phyloP scores from a whole-genome alignment of 2,113 vertebrate species.

The Brachyhypopomus gauderio region DNA sequence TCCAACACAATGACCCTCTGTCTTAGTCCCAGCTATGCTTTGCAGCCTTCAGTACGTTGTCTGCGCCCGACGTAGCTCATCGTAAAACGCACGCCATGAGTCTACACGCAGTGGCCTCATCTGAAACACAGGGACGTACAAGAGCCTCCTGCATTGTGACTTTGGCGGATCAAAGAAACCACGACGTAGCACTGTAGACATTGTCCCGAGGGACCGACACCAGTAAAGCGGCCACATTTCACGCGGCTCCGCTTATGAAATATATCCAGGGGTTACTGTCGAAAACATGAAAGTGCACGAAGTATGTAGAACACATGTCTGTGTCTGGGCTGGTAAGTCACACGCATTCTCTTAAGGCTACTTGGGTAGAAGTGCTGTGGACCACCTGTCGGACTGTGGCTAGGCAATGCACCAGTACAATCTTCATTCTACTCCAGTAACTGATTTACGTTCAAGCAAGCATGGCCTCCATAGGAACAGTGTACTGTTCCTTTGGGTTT shows the following conservation, averaged over 20 bases:
- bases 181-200: background rate
- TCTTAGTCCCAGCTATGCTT: slow-evolving; percentile 52
- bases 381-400: slow-evolving; percentile 60
- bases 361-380: background rate
- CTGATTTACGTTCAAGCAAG: slow-evolving; percentile 61
- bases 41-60: slow-evolving; percentile 52
- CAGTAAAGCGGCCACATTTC: background rate
- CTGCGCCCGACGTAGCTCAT: slow-evolving; percentile 44
- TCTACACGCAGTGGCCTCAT: slow-evolving; percentile 25
- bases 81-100: slow-evolving; percentile 52
- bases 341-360: background rate
- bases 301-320: background rate
- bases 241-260: slow-evolving; percentile 1
- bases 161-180: slow-evolving; percentile 33
- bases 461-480: slow-evolving; percentile 54
- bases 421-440: slow-evolving; percentile 60
- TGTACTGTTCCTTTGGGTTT: background rate
- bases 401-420: slow-evolving; percentile 53
- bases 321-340: background rate
- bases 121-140: slow-evolving; percentile 49
- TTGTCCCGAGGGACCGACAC: background rate
- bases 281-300: slow-evolving; percentile 17
- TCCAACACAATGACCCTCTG: slow-evolving; percentile 72
- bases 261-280: slow-evolving; percentile 5
- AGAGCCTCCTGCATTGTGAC: slow-evolving; percentile 50